phyloP scores from a whole-genome alignment of 1,140 invertebrate genomes.

The Melipona quadrifasciata region DNA sequence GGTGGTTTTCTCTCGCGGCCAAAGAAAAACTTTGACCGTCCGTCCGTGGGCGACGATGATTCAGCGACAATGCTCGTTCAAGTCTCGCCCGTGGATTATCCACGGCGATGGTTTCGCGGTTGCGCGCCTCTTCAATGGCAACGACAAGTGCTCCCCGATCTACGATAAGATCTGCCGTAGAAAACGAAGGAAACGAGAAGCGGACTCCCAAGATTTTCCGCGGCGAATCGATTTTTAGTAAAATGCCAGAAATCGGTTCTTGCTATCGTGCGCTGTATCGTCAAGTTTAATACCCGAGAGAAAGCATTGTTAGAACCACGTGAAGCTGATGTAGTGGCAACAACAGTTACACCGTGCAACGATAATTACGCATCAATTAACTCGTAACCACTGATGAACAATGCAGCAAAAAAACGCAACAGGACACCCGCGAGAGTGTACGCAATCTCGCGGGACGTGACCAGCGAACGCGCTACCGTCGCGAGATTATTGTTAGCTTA shows the following conservation, averaged over 20 bases:
- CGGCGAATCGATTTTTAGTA: not conserved
- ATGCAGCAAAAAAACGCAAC: not conserved
- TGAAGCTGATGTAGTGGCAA: not conserved
- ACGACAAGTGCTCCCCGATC: not conserved
- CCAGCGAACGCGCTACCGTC: not conserved
- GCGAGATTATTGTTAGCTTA: not conserved
- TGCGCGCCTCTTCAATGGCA: slow-evolving; percentile 32
- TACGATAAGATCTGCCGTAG: not conserved
- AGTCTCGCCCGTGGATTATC: not conserved
- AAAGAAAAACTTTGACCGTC: slow-evolving; percentile 21
- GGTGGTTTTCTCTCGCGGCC: not conserved
- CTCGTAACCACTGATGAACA: not conserved
- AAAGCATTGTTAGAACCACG: not conserved
- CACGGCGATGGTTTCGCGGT: slow-evolving; percentile 32
- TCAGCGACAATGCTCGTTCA: slow-evolving; percentile 27
- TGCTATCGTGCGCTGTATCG: not conserved
- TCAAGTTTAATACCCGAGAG: not conserved
- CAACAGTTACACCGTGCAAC: not conserved
- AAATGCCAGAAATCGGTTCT: not conserved
- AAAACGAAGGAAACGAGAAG: not conserved
- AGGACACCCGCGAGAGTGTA: not conserved
- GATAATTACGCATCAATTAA: not conserved
- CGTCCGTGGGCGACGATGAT: slow-evolving; percentile 47
- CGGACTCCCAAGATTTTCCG: not conserved
- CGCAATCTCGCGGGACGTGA: not conserved